phyloP scores from a whole-genome alignment of 2,888 invertebrate genomes.

The Xestoiulus laeticollis region DNA sequence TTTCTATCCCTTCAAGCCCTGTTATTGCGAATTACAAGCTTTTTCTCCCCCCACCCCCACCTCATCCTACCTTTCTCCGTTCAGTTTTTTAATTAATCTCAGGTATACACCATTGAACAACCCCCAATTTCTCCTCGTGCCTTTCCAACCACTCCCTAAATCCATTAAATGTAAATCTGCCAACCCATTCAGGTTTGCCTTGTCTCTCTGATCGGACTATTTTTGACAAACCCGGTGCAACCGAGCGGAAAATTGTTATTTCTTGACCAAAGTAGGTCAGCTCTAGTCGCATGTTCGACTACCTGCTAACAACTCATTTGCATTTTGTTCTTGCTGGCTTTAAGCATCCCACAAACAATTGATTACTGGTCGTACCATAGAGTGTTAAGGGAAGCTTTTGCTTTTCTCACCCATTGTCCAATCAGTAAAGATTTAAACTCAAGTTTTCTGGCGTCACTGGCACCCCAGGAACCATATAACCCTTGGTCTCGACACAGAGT shows the following conservation, averaged over 20 bases:
- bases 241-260: conserved; percentile 40
- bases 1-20: neutral
- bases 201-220: conserved; percentile 39
- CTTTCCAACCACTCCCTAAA: conserved; percentile 25
- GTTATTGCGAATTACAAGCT: no score
- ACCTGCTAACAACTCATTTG: conserved; percentile 43
- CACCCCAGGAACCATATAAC: conserved; percentile 10
- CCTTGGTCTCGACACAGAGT: conserved; percentile 23
- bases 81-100: conserved; percentile 38
- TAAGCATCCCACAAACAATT: conserved; percentile 32
- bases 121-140: neutral
- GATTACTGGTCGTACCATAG: conserved; percentile 12
- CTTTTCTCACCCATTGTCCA: conserved; percentile 38
- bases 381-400: conserved; percentile 30
- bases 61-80: conserved; percentile 3
- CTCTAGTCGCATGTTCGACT: conserved; percentile 38
- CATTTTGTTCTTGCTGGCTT: neutral
- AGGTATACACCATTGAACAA: conserved; percentile 29
- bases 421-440: neutral
- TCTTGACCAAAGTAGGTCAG: conserved; percentile 43
- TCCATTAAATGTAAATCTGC: conserved; percentile 43
- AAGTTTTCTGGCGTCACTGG: neutral
- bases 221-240: conserved; percentile 43
- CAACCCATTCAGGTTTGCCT: conserved; percentile 41
- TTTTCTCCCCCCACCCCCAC: conserved; percentile 23